Percentiles rank a stretch among this genome's conserved stretches.
These are phyloP conservation scores for Diachasmimorpha longicaudata DNA, from an alignment of 1,140 invertebrate genomes.

Conservation along the genomic window DNA sequence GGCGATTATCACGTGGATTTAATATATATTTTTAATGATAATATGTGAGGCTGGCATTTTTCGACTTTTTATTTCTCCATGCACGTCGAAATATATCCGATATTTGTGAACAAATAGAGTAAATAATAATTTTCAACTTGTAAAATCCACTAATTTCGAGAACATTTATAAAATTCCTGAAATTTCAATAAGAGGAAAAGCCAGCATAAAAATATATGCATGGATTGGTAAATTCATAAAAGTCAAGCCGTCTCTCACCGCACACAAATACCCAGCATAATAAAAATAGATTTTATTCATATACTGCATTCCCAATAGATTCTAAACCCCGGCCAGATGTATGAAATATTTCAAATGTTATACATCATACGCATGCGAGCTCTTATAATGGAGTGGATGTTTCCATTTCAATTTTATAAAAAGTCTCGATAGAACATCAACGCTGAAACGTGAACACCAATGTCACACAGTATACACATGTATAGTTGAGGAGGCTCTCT, in stretches of 20 bases:
- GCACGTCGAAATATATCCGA: no score
- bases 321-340: not conserved
- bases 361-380: not conserved
- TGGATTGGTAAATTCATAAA: no score
- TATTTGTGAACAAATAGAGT: no score
- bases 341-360: not conserved
- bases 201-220: no score
- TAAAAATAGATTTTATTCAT: conserved; percentile 4
- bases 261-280: not conserved
- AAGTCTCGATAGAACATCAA: conserved; percentile 26
- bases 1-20: not conserved
- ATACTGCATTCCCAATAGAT: not conserved
- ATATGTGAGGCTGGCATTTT: not conserved
- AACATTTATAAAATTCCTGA: no score
- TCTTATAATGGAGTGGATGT: conserved; percentile 17
- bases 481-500: conserved; percentile 26
- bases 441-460: conserved; percentile 18
- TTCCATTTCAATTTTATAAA: conserved; percentile 32
- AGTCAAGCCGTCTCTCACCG: not conserved
- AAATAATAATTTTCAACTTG: no score
- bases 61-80: not conserved
- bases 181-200: no score
- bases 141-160: no score
- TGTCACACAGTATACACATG: conserved; percentile 22
- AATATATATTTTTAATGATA: not conserved